Conservation (phyloP, 2,797 vertebrate species). For the Gadopsis bispinosus region DNA sequence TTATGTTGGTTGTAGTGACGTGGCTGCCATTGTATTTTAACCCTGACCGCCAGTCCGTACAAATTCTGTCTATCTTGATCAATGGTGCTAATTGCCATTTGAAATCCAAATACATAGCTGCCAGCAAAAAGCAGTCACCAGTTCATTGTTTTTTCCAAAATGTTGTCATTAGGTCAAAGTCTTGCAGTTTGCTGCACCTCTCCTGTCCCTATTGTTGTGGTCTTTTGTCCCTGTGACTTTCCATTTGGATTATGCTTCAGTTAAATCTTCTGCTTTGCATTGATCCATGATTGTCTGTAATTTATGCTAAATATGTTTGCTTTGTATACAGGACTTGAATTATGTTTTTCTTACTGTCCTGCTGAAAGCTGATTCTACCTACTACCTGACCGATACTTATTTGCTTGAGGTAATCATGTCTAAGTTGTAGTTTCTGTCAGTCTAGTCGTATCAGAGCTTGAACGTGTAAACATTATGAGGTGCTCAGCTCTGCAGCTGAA, state of each 20-base stretch:
- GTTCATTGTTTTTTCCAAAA: neutral
- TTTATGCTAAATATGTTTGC: neutral
- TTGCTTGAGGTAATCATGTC: slow-evolving; percentile 13
- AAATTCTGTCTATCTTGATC: neutral
- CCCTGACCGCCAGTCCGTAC: neutral
- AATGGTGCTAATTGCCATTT: neutral
- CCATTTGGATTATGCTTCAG: neutral
- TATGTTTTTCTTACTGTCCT: neutral
- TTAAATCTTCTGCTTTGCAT: slow-evolving; percentile 4
- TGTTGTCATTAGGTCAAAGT: neutral
- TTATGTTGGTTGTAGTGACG: neutral
- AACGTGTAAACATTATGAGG: neutral
- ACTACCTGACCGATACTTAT: neutral
- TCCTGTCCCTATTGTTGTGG: neutral
- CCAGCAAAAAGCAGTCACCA: neutral
- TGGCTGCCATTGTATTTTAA: neutral
- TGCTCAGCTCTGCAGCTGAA: neutral
- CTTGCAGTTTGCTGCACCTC: neutral
- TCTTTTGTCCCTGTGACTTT: neutral
- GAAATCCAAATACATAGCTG: neutral
- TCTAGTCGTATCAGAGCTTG: neutral
- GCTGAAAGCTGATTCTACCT: neutral
- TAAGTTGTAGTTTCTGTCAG: neutral
- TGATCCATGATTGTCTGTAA: neutral
- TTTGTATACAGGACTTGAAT: neutral